These are phyloP conservation scores for Bradypodion pumilum DNA, from an alignment of 2,797 vertebrate species.

Conservation along the genomic window DNA sequence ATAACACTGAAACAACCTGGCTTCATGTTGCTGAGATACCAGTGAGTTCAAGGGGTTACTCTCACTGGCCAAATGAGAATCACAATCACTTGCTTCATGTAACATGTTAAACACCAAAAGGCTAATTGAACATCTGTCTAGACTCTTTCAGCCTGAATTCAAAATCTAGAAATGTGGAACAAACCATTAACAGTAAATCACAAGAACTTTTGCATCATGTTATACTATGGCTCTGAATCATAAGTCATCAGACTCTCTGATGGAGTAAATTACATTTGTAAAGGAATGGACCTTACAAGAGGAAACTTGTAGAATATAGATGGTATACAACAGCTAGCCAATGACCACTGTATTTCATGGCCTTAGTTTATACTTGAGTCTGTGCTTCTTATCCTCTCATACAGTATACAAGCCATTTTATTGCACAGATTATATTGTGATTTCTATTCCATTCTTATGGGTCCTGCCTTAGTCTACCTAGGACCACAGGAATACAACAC, in stretches of 20 bases:
- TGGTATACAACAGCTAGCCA: not conserved
- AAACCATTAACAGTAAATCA: not conserved
- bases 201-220: not conserved
- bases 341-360: not conserved
- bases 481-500: not conserved
- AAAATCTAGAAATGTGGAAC: not conserved
- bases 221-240: not conserved
- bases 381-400: slow-evolving; percentile 30
- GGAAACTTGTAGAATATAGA: slow-evolving; percentile 5
- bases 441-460: not conserved
- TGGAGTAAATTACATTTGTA: not conserved
- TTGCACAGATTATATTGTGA: slow-evolving; percentile 4
- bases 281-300: not conserved
- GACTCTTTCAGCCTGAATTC: not conserved
- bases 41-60: not conserved
- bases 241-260: not conserved
- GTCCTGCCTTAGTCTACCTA: fast-evolving
- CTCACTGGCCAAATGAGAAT: not conserved
- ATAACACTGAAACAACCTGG: not conserved
- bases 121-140: not conserved
- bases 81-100: not conserved
- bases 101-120: not conserved
- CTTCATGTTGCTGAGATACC: not conserved
- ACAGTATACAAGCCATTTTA: slow-evolving; percentile 14
- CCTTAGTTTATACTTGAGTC: slow-evolving; percentile 33